Percentiles rank a stretch among this genome's conserved stretches.
Conservation (phyloP, 2,888 invertebrate genomes). For the Orthosia incerta region DNA sequence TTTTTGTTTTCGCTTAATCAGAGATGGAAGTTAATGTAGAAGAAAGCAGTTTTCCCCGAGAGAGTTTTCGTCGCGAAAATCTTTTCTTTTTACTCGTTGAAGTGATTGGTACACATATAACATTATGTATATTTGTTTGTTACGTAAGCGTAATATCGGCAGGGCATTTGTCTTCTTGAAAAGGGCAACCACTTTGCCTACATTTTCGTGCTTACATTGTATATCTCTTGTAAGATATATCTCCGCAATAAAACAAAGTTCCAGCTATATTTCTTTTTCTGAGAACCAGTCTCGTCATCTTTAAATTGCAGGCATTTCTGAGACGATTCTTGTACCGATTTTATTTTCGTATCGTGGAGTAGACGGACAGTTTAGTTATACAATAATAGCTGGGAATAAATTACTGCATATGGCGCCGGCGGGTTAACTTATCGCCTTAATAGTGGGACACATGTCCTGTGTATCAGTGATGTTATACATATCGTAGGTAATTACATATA, state of each 20-base stretch:
- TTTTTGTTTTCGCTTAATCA: constrained; percentile 53
- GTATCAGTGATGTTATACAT: constrained; percentile 65
- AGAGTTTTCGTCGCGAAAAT: constrained; percentile 25
- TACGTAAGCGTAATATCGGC: constrained; percentile 46
- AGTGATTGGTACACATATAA: constrained; percentile 29
- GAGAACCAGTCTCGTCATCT: constrained; percentile 55
- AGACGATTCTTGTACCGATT: constrained; percentile 58
- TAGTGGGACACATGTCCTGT: constrained; percentile 75
- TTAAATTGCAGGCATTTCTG: constrained; percentile 64
- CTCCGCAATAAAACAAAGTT: constrained; percentile 56
- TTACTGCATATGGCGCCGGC: constrained; percentile 76
- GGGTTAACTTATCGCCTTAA: constrained; percentile 77
- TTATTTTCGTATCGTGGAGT: constrained; percentile 60
- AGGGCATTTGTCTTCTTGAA: constrained; percentile 56
- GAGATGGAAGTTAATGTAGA: constrained; percentile 48
- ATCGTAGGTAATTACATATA: constrained; percentile 65
- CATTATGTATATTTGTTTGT: constrained; percentile 40
- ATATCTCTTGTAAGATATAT: constrained; percentile 48
- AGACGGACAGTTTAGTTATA: constrained; percentile 56
- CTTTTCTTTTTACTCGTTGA: constrained; percentile 37
- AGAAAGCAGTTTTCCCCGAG: constrained; percentile 40
- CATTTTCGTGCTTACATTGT: constrained; percentile 44
- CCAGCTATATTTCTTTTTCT: constrained; percentile 50
- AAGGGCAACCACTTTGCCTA: constrained; percentile 56
- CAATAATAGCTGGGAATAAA: constrained; percentile 65